Base-by-base conservation (phyloP, 2,113 vertebrate species). In the Carettochelys insculpta region DNA sequence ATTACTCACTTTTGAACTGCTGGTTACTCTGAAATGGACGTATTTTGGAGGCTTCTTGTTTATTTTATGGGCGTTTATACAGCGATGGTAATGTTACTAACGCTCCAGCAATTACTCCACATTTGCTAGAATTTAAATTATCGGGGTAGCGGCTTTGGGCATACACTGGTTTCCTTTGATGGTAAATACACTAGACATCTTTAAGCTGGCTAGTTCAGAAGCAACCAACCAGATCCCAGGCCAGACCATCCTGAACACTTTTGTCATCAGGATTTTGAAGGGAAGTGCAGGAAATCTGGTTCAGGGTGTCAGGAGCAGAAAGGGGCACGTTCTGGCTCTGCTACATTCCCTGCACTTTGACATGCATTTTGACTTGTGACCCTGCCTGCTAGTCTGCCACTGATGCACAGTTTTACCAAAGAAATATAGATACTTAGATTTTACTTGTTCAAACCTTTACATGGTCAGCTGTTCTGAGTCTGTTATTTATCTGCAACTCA, bases 401-500 rank as follows among this genome's bases (percentile, higher is more conserved):
- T 75, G 41, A 0, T n/a, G 75, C 45, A 53, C 14, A 1, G 0
- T 80, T n/a, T 29, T 29, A 27, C 17, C 38, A n/a, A 38, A 9
- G 5, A 0, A 31, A 6, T 1, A 0, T 6, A 58, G 19, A 19
- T 50, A 19, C 5, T 17, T 11, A 34, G 25, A 4, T 31, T 38
- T 34, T 2, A 2, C 48, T 68, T 47, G 24, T 48, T 80, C 2
- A 0, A 17, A 12, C 77, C 10, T 88, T 79, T 17, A 22, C 54
- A 41, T 78, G 88, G 88, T 38, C 34, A 38, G 50, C 80, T 68
- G 38, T 4, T 22, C 8, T 38, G 1, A 2, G 2, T 47, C 43
- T 61, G 4, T 31, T 54, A 80, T 17, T 81, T 65, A 65, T 27
- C 1, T 38, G 6, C 12, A 5, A 11, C 43, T 4, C 17, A 54